Base-by-base conservation (phyloP, 2,888 invertebrate species). In the Heliconius charithonia region DNA sequence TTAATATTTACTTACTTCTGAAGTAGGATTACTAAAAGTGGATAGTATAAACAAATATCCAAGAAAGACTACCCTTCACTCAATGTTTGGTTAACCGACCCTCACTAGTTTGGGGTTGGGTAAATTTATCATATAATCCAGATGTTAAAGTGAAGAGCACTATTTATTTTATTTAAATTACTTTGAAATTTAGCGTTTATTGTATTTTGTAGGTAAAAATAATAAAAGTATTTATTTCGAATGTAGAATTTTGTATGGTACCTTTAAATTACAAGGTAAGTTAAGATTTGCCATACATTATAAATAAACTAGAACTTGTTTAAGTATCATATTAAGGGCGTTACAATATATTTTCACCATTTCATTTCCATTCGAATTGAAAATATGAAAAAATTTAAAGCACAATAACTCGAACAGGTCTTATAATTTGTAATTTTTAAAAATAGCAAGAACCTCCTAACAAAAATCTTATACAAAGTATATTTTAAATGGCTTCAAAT, bases 41-140 rank as follows among this genome's bases (percentile, higher is more conserved):
- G 7, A 45, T 69, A 69, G 13, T 25, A 69, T 25, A 45, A 45
- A 7, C 25, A 69, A 3, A 29, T 69, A 41, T 7, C 25, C 16
- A 27, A 69, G 29, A 29, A 4, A 29, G 69, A 16, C 25, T 69
- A 25, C 69, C 25, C 41, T 69, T 69, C 25, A 45, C 69, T 69
- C 13, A n/a, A 67, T 67, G 25, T 69, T 69, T 69, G 45, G 69
- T 25, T 69, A 69, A 69, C 69, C 69, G 69, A 69, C 69, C 69
- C 69, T 72, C n/a, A 25, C 32, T 37, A 56, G 59, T 59, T 72
- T 69, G 41, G 25, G 69, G 7, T 41, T 41, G 69, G 59, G 10
- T 22, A 71, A 70, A 71, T 19, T 29, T 56, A 56, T 71, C 29
- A n/a, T 71, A 4, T 71, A 71, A 71, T 56, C 22, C 13, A 27